Evolutionary conservation across 1,140 invertebrate genomes (phyloP), one percentile per base, ranked within the genome.

Genomic region (Micrasema minimum): DNA sequence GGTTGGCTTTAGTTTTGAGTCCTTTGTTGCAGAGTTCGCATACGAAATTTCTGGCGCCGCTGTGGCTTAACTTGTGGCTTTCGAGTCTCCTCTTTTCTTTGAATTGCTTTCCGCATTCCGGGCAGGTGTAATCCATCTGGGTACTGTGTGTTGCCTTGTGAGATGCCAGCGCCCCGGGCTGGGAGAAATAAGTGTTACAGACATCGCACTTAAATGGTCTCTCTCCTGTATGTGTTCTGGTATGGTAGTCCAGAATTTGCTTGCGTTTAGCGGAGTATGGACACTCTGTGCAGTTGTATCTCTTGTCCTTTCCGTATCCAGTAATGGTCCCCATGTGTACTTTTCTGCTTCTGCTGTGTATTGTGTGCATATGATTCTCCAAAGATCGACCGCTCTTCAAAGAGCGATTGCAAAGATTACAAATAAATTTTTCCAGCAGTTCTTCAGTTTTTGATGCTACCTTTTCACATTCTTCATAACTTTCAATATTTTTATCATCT

Each of bases 81-180:
- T 82, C 82, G 14, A 83, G 76, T 45, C 80, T 76, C 59, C 79
- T 80, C 26, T 80, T 79, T 76, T 80, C 79, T 76, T 88, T 86
- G 79, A 89, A 90, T 78, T 87, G 85, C 76, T 88, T 87, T 12
- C 87, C 86, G 79, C 89, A 90, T 43, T 85, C 72, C 18, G 84
- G 78, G 77, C 90, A 91, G 26, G 85, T 89, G 74, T 83, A 89
- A 53, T 84, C 80, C 48, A 77, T 81, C 37, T 73, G 72, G 43
- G 75, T 76, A 64, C 80, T 83, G 62, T 88, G 86, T 41, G 79
- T 87, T 71, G 82, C 83, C 16, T 76, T 74, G 77, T 87, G 86
- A 26, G 81, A 81, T 48, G 77, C 77, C 3, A 87, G 74, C 67
- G 82, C 83, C 2, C 83, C 79, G n/a, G 81, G 80, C 72, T 86